Conservation (phyloP, 2,113 vertebrate species). For the Coreoperca whiteheadi region DNA sequence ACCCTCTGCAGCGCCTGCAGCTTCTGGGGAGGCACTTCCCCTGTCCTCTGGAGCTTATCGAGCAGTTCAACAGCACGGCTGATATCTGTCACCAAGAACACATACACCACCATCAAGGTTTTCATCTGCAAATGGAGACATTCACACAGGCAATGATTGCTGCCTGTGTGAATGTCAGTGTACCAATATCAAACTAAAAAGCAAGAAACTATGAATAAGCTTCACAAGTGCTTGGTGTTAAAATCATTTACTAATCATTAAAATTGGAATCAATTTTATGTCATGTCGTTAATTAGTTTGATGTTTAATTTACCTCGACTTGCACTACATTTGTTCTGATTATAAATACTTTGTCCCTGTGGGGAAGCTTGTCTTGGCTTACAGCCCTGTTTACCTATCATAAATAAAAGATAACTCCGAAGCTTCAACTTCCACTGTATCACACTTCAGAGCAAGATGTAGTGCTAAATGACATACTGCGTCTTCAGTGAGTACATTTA, state of each 20-base stretch:
- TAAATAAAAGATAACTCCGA: neutral
- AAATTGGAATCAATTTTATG: neutral
- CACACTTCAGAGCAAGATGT: neutral
- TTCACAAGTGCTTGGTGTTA: neutral
- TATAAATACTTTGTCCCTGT: neutral
- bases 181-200: neutral
- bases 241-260: neutral
- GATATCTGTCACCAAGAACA: constrained; percentile 87
- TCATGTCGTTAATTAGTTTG: neutral
- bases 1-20: constrained; percentile 97
- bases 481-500: neutral
- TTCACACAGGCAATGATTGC: neutral
- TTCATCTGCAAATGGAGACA: neutral
- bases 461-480: neutral
- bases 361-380: neutral
- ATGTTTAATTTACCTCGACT: neutral
- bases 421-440: neutral
- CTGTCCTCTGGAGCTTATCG: constrained; percentile 96
- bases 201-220: neutral
- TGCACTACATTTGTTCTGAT: neutral
- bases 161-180: neutral
- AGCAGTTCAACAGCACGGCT: constrained; percentile 97
- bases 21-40: constrained; percentile 97
- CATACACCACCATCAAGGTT: neutral
- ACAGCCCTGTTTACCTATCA: neutral